phyloP scores from a whole-genome alignment of 2,113 vertebrate species.

The Lophura nycthemera region DNA sequence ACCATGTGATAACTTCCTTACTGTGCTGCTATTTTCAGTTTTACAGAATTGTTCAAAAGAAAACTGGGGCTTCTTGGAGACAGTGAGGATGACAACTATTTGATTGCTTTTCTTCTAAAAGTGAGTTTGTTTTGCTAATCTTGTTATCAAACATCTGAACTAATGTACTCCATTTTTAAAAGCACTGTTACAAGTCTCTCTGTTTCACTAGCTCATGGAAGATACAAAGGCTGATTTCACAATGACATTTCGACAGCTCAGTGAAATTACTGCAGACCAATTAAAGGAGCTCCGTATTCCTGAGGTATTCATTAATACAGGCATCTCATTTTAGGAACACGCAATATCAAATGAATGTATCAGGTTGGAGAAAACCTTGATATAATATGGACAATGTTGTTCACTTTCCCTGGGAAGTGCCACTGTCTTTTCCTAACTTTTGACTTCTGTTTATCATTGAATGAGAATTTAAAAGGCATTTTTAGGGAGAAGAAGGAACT shows the following conservation, averaged over 20 bases:
- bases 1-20: not conserved
- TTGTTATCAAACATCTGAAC: constrained; percentile 5
- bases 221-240: constrained; percentile 85
- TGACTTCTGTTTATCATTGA: not conserved
- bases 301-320: constrained; percentile 69
- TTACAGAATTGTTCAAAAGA: constrained; percentile 81
- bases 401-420: not conserved
- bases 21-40: constrained; percentile 67
- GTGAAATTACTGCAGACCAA: constrained; percentile 77
- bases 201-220: constrained; percentile 80
- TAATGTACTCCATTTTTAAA: not conserved
- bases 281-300: constrained; percentile 72
- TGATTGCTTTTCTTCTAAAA: constrained; percentile 81
- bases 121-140: constrained; percentile 67
- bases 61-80: constrained; percentile 83
- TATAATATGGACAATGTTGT: not conserved
- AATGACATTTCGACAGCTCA: constrained; percentile 84
- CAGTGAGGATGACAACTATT: constrained; percentile 70
- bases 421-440: not conserved
- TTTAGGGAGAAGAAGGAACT: not conserved
- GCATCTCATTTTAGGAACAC: not conserved
- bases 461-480: not conserved
- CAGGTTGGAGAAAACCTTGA: not conserved
- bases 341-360: not conserved
- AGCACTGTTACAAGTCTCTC: constrained; percentile 8